Base-by-base conservation (phyloP, 2,797 vertebrate genomes). In the Pangasius sanitwongsei region DNA sequence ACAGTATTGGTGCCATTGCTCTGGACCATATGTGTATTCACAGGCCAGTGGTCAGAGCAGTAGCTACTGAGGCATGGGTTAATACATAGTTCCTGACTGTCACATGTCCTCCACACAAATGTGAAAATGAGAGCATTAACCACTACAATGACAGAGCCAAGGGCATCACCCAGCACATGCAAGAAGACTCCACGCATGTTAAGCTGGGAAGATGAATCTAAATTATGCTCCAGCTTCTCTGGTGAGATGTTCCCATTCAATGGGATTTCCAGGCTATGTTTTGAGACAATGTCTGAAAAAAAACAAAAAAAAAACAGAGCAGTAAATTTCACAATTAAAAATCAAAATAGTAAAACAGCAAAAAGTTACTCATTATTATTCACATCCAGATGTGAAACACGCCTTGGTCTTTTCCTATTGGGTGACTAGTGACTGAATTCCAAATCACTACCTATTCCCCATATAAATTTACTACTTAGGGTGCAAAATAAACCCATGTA, bases 161-260 rank as follows among this genome's bases (percentile, higher is more conserved):
- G 92, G 25, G 97, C 97, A 92, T 98, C 97, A 69, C 97, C 97
- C 55, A 98, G 95, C 80, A 98, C 97, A 78, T 97, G 97, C 87
- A 98, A 95, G 89, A 97, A 97, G 89, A 97, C 97, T 78, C 97
- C 97, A 80, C 96, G 97, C 97, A 97, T 98, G 95, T 97, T 98
- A 65, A 97, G 95, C 57, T 97, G 96, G 0, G 94, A 96, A 0
- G 95, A 95, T 3, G 95, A 88, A 15, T 83, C 88, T 3, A 95
- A 94, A 20, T 55, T 41, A 37, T 95, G 95, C 72, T 94, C 93
- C 59, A 95, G 9, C 59, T 94, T 89, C 80, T 96, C 94, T 25
- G 93, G 92, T 84, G 96, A 92, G 61, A 94, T 75, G 4, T 94
- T 96, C 37, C 96, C 96, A 48, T 97, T 97, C 83, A 96, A 92